Conservation (phyloP, 37 sponge, comb jelly and placozoan genomes). For the Geodia barretti region DNA sequence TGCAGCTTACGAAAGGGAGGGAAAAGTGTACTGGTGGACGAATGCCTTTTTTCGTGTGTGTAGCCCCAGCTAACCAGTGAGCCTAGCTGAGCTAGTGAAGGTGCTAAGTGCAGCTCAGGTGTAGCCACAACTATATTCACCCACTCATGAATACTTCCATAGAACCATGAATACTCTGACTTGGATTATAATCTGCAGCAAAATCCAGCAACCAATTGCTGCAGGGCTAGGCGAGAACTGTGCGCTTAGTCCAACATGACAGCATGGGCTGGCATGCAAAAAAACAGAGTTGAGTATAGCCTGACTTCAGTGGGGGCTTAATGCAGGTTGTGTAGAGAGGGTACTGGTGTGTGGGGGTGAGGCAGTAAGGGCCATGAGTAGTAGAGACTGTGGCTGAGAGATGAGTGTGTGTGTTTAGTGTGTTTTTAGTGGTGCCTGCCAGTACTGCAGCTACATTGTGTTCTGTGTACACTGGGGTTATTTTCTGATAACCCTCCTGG, state of each 20-base stretch:
- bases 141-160: conserved; percentile 13
- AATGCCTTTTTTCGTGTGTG: too few species aligned
- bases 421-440: neutral
- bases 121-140: conserved; percentile 8
- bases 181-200: neutral
- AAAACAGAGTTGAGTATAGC: neutral
- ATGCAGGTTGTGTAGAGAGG: neutral
- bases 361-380: too few species aligned
- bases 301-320: neutral
- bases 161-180: neutral
- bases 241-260: too few species aligned
- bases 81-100: neutral
- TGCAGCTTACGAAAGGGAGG: too few species aligned
- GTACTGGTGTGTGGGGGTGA: too few species aligned
- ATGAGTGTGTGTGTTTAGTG: neutral
- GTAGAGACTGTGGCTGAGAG: too few species aligned
- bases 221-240: neutral
- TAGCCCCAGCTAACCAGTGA: too few species aligned
- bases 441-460: neutral
- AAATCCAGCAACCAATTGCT: neutral
- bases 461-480: neutral
- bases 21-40: too few species aligned
- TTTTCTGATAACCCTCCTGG: neutral
- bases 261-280: too few species aligned
- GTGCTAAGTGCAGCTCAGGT: neutral